These are phyloP conservation scores for Saccostrea glomerata DNA, from an alignment of 1,140 invertebrate genomes.

Conservation along the genomic window DNA sequence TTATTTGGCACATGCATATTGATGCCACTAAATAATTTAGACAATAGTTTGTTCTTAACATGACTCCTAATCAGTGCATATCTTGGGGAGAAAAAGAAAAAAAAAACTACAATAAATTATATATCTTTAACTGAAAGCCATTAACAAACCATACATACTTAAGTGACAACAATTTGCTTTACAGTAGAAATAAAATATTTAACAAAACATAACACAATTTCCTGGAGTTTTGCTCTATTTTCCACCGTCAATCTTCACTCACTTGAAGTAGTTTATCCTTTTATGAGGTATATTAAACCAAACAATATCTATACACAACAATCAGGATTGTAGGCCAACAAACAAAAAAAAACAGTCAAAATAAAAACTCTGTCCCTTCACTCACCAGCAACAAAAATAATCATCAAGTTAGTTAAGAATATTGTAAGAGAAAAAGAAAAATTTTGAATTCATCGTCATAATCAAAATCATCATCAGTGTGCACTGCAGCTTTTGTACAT, in stretches of 20 bases:
- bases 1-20: slow-evolving; percentile 38
- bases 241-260: neutral
- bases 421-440: neutral
- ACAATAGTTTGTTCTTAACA: slow-evolving; percentile 23
- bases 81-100: slow-evolving; percentile 3
- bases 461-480: neutral
- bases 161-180: slow-evolving; percentile 31
- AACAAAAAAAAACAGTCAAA: slow-evolving; percentile 24
- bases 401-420: slow-evolving; percentile 8
- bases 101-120: slow-evolving; percentile 38
- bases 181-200: slow-evolving; percentile 39
- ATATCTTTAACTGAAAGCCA: slow-evolving; percentile 30
- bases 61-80: slow-evolving; percentile 30
- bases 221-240: slow-evolving; percentile 29
- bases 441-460: slow-evolving; percentile 13
- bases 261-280: slow-evolving; percentile 29
- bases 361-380: slow-evolving; percentile 36
- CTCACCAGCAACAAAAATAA: slow-evolving; percentile 36
- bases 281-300: slow-evolving; percentile 27
- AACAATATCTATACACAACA: slow-evolving; percentile 38
- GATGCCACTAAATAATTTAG: slow-evolving; percentile 38
- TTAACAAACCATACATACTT: slow-evolving; percentile 35
- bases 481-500: neutral
- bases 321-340: slow-evolving; percentile 33
- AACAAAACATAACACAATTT: slow-evolving; percentile 26